Conservation (phyloP, 2,113 vertebrate genomes). For the Azemiops feae region DNA sequence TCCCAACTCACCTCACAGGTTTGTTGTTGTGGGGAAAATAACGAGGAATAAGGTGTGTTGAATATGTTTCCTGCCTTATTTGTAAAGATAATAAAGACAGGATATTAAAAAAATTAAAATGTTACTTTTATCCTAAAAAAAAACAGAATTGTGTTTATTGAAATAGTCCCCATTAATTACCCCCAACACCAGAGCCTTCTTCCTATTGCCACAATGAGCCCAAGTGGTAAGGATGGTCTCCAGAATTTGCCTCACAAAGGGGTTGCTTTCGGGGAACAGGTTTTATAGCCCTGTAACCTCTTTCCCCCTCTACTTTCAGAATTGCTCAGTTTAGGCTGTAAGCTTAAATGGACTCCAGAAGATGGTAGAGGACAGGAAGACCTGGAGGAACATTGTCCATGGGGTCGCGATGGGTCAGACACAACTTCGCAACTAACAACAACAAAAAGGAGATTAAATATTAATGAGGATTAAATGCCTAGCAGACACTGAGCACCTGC, state of each 20-base stretch:
- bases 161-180: not conserved
- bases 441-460: not conserved
- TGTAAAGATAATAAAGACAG: not conserved
- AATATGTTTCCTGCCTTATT: not conserved
- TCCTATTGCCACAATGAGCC: not conserved
- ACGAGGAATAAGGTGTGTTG: not conserved
- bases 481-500: not conserved
- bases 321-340: not conserved
- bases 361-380: no score
- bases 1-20: not conserved
- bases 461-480: not conserved
- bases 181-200: not conserved
- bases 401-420: no score
- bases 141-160: not conserved
- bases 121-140: not conserved
- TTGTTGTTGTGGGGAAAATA: not conserved
- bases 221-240: not conserved
- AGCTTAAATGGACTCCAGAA: no score
- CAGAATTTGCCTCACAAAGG: not conserved
- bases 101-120: not conserved
- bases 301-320: not conserved
- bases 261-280: not conserved
- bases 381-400: no score
- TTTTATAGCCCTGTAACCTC: not conserved
- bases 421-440: no score